Percentiles rank a stretch among this genome's conserved stretches.
Conservation (phyloP, 2,113 vertebrate species). For the Genyomyrus donnyi region DNA sequence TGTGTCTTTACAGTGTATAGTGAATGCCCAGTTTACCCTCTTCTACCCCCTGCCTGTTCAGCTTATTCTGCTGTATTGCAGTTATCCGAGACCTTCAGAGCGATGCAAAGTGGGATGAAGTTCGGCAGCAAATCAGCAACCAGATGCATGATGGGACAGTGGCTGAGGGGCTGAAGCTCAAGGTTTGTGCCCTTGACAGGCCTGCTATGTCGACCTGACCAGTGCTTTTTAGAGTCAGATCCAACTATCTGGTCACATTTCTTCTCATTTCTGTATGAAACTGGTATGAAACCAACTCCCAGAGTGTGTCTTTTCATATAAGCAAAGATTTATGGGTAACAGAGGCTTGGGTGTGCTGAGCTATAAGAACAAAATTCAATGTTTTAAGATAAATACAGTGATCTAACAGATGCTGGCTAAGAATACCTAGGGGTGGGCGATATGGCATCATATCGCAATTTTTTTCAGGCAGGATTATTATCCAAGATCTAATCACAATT, state of each 20-base stretch:
- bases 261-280: not conserved
- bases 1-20: not conserved
- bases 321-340: not conserved
- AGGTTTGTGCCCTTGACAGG: slow-evolving; percentile 54
- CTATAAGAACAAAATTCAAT: not conserved
- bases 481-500: not conserved
- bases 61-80: slow-evolving; percentile 38
- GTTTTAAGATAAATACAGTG: not conserved
- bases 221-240: not conserved
- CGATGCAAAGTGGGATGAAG: slow-evolving; percentile 80
- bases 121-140: slow-evolving; percentile 68
- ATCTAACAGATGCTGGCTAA: not conserved
- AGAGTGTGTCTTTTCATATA: not conserved
- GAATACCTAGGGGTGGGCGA: not conserved
- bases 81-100: slow-evolving; percentile 71
- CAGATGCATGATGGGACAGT: slow-evolving; percentile 75
- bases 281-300: not conserved
- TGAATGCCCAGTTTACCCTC: not conserved
- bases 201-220: not conserved
- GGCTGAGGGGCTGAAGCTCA: slow-evolving; percentile 73
- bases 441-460: not conserved
- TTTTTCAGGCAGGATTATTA: not conserved
- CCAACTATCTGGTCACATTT: not conserved
- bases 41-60: not conserved
- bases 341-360: not conserved